Conservation (phyloP, 30 jellyfish, hydroid and myxozoan species). For the Hydractinia echinata region DNA sequence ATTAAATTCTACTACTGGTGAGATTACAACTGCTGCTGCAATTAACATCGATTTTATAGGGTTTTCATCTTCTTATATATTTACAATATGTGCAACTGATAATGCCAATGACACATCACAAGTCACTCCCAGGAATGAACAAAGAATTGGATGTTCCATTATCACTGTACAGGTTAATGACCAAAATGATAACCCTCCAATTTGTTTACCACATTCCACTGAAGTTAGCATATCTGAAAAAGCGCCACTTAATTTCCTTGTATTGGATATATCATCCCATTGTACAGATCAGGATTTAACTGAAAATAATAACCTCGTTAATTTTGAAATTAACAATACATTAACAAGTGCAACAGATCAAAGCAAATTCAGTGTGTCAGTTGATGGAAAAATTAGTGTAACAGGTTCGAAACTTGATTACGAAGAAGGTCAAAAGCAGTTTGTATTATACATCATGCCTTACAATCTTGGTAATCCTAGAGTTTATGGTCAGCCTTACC, state of each 20-base stretch:
- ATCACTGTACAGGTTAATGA: slow-evolving; percentile 42
- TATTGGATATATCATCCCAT: neutral
- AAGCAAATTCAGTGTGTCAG: neutral
- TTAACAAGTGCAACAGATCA: neutral
- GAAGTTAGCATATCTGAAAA: slow-evolving; percentile 48
- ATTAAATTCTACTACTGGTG: neutral
- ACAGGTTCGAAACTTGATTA: slow-evolving; percentile 15
- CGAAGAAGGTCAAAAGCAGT: slow-evolving; percentile 44
- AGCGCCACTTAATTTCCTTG: neutral
- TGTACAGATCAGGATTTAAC: slow-evolving; percentile 22
- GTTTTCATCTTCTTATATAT: neutral
- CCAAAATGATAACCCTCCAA: slow-evolving; percentile 63
- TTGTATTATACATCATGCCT: slow-evolving; percentile 38
- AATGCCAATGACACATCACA: slow-evolving; percentile 36
- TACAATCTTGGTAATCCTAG: neutral
- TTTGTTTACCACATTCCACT: slow-evolving; percentile 21
- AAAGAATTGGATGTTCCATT: slow-evolving; percentile 24
- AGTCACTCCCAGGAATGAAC: slow-evolving; percentile 7
- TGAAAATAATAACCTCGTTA: no score
- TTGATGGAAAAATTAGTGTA: neutral
- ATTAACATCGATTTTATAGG: slow-evolving; percentile 39
- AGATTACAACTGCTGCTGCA: slow-evolving; percentile 25
- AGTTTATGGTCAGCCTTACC: neutral
- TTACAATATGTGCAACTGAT: slow-evolving; percentile 50
- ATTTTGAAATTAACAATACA: neutral